These are phyloP conservation scores for Bombus huntii DNA, from an alignment of 1,140 invertebrate genomes.

Conservation along the genomic window DNA sequence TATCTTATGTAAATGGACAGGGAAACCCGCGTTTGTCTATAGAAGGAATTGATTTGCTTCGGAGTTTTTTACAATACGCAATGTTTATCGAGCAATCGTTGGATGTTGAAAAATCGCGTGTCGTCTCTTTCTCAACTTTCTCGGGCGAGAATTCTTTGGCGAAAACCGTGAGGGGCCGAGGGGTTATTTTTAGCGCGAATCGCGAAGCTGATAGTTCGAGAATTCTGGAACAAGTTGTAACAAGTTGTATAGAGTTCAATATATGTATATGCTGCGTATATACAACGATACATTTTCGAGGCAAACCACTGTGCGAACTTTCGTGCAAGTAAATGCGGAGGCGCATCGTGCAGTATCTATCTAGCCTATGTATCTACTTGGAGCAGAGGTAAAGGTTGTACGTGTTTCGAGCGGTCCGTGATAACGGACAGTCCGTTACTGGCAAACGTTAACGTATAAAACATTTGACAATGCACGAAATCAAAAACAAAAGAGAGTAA, in stretches of 20 bases:
- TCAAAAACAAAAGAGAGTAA: neutral
- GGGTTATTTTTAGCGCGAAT: neutral
- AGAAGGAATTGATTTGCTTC: neutral
- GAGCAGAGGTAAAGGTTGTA: neutral
- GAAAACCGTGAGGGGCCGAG: no score
- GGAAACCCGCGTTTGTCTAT: neutral
- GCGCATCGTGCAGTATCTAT: conserved; percentile 5
- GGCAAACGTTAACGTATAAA: neutral
- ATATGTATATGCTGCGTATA: neutral
- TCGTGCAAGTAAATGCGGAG: conserved; percentile 43
- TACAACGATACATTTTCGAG: neutral
- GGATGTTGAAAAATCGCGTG: neutral
- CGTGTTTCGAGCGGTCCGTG: neutral
- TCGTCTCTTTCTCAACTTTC: neutral
- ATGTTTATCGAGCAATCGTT: neutral
- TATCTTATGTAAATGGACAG: neutral
- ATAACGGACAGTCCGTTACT: neutral
- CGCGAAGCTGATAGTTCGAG: neutral
- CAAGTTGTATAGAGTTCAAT: neutral
- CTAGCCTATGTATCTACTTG: conserved; percentile 16
- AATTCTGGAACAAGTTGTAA: conserved; percentile 17
- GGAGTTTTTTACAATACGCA: neutral
- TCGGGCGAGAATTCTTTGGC: neutral
- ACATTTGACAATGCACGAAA: neutral
- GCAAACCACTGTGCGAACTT: conserved; percentile 22